A percentile compares a stretch with the other conserved stretches of the same genome.
Conservation (phyloP, 2,888 invertebrate species). For the Caenorhabditis sp. region DNA sequence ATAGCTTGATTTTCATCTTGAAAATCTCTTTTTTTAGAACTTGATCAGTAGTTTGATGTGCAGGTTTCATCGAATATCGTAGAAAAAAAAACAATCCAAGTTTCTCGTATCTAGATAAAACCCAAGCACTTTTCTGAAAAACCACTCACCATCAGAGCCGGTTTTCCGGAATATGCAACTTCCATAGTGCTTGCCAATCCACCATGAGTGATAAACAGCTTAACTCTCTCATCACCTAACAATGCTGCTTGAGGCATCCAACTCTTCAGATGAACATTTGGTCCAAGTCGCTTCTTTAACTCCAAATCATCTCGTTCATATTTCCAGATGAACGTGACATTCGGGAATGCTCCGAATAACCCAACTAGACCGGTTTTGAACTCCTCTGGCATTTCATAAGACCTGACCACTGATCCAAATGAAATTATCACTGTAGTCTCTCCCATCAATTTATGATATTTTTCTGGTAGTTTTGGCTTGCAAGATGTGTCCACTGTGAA, state of each 20-base stretch:
- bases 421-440: constrained; percentile 31
- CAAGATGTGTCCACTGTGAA: not conserved
- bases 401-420: constrained; percentile 31
- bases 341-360: constrained; percentile 11
- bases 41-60: too few relatives aligned
- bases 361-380: constrained; percentile 15
- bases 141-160: constrained; percentile 12
- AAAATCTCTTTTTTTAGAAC: too few relatives aligned
- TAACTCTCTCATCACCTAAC: constrained; percentile 8
- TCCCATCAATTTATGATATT: constrained; percentile 25
- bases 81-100: too few relatives aligned
- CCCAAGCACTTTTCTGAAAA: constrained; percentile 10
- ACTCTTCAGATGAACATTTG: constrained; percentile 18
- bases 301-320: constrained; percentile 30
- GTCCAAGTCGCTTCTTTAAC: constrained; percentile 10
- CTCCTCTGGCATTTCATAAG: constrained; percentile 28
- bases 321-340: constrained; percentile 42
- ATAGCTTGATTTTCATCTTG: too few relatives aligned
- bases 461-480: not conserved
- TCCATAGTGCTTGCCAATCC: constrained; percentile 32
- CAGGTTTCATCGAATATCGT: too few relatives aligned
- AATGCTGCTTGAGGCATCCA: constrained; percentile 37
- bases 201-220: constrained; percentile 28
- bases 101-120: too few relatives aligned
- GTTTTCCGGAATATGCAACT: constrained; percentile 27